Base-by-base conservation (phyloP, 2,888 invertebrate genomes). In the Xestia rhomboidea region DNA sequence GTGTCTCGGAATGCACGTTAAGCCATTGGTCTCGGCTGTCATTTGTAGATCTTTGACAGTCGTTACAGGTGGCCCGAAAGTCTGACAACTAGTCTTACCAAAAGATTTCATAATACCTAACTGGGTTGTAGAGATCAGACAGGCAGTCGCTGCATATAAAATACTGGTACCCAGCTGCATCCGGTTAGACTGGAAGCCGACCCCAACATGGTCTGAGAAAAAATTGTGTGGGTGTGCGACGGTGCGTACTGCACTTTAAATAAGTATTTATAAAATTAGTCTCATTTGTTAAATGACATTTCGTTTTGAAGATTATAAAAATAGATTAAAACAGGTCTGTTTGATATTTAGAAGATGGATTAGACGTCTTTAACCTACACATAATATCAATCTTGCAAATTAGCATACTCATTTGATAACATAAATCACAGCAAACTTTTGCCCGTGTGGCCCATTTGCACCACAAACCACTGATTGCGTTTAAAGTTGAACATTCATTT, bases 341-440 rank as follows among this genome's bases (percentile, higher is more conserved):
- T 66, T 54, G 66, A 51, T 76, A 77, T 78, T 81, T 83, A 0
- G 18, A 84, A 84, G 84, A 82, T 74, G 57, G 8, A 84, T 79
- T 79, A 51, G 27, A 30, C 38, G 34, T 66, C 8, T 79, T 27
- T 69, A 62, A 57, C 69, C 41, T 69, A 57, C 10, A 54, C 76
- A 76, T 30, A 54, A 64, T 64, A 63, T 73, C 62, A 34, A 73
- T 69, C 69, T 82, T 24, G 38, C 8, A 76, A 5, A 85, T 81
- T 85, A 62, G 13, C 84, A 84, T 82, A 62, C 73, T 57, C 68
- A 84, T 62, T 83, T 73, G 60, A 49, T 79, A 46, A 41, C 34
- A 72, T 79, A 66, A 79, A 83, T 78, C 79, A 78, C 82, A 60
- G 18, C 13, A 34, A 77, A 46, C 0, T 68, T 68, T 68, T 63